Percentiles rank a stretch among this genome's conserved stretches.
Evolutionary conservation across 2,113 vertebrate genomes (phyloP).

Genomic region (Mastomys coucha): DNA sequence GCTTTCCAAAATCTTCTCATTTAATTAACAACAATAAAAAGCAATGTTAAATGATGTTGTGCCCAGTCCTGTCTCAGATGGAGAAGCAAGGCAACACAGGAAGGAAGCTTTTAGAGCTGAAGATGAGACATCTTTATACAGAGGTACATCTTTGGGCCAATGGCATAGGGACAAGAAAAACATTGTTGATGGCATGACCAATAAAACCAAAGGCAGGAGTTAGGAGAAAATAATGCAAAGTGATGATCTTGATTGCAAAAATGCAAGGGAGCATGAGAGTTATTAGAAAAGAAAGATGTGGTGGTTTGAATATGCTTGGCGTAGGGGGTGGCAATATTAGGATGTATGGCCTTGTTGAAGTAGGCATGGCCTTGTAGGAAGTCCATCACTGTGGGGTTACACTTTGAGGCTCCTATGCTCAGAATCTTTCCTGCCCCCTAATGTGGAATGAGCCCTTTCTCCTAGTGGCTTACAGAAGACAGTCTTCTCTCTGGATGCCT

Average conservation of each 20-base stretch:
- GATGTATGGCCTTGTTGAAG: too few species aligned
- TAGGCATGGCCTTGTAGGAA: too few species aligned
- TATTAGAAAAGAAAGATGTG: not conserved
- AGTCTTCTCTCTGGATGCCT: too few species aligned
- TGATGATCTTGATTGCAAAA: not conserved
- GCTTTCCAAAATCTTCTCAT: conserved; percentile 4
- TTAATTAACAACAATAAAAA: not conserved
- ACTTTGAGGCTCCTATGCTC: too few species aligned
- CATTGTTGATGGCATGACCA: not conserved
- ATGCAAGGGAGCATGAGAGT: not conserved
- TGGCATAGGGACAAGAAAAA: not conserved
- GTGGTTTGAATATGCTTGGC: too few species aligned
- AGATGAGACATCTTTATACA: not conserved
- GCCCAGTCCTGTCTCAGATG: not conserved
- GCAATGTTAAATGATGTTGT: not conserved
- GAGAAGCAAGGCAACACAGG: not conserved
- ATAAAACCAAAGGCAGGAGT: not conserved
- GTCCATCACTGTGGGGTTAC: too few species aligned
- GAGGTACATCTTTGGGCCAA: not conserved
- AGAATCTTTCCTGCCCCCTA: too few species aligned
- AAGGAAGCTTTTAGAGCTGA: not conserved
- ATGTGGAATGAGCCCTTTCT: too few species aligned
- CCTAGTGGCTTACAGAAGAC: too few species aligned
- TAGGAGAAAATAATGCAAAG: not conserved
- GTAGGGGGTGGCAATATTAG: too few species aligned